Base-by-base conservation (phyloP, 2,888 invertebrate species). In the Chesias legatella region DNA sequence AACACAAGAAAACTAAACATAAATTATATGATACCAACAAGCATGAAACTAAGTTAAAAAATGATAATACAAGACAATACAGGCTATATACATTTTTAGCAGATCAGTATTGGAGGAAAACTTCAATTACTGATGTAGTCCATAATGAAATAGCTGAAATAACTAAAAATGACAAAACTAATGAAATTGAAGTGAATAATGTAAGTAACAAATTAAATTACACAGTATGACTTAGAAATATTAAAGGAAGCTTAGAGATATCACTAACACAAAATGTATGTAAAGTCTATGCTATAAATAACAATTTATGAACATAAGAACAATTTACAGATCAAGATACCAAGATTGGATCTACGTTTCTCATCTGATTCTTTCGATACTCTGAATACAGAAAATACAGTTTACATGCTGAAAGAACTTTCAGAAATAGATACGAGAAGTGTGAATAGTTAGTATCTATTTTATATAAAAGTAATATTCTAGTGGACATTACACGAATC, bases 41-140 rank as follows among this genome's bases (percentile, higher is more conserved):
- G 6, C 10, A 13, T 8, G 24, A 10, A 33, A 31, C 6, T 7
- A 22, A 7, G 13, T 33, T 22, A 10, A 30, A 21, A 8, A 22
- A 43, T 22, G 42, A 39, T 30, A 28, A 38, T 22, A 6, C 11
- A 29, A 25, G 26, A 25, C 23, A 27, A 6, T 25, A 38, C 1
- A 45, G 48, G 41, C 29, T 53, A 20, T 47, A 44, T 6, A 31
- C 44, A 6, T 53, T 38, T 33, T 47, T 53, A 2, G 41, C 48
- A 34, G 53, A 48, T 25, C 33, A 27, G 23, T 53, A 55, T 21
- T 61, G 60, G 60, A 42, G 39, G 7, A 46, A 48, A 33, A 48
- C 38, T 17, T 42, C 9, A 21, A 23, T 33, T 1, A 2, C 39
- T 11, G 11, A 31, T 7, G 28, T 10, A 21, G 0, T 11, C 7